Conservation (phyloP, 92 coral and sea anemone genomes). For the Actinernus sp. region DNA sequence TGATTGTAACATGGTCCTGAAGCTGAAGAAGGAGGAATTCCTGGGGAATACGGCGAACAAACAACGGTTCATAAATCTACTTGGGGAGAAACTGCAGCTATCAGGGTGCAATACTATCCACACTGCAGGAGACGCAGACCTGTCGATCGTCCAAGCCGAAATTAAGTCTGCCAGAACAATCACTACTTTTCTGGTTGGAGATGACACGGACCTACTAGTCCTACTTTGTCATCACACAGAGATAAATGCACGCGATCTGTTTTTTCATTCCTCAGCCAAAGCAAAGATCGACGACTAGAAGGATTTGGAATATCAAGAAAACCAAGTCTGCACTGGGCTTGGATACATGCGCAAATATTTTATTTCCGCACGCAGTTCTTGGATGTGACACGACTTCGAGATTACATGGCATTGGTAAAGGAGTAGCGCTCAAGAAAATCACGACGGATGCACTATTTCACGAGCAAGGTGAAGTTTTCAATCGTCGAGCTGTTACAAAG, state of each 20-base stretch:
- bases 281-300: neutral
- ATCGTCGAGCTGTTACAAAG: neutral
- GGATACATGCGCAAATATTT: conserved; percentile 12
- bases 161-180: neutral
- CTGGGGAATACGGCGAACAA: conserved; percentile 26
- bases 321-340: conserved; percentile 17
- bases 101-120: conserved; percentile 16
- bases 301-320: conserved; percentile 29
- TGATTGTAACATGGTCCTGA: conserved; percentile 9
- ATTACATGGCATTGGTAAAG: conserved; percentile 55
- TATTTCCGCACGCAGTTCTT: conserved; percentile 9
- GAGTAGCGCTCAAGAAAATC: conserved; percentile 42
- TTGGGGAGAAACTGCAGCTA: conserved; percentile 10
- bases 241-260: conserved; percentile 4
- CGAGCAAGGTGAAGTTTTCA: conserved; percentile 33
- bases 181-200: conserved; percentile 25
- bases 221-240: conserved; percentile 28
- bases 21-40: conserved; percentile 50
- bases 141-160: neutral
- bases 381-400: conserved; percentile 40
- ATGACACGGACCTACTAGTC: conserved; percentile 42
- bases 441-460: conserved; percentile 8
- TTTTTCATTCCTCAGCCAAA: conserved; percentile 45
- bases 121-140: conserved; percentile 39
- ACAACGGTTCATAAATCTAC: conserved; percentile 12